These are phyloP conservation scores for Carettochelys insculpta DNA, from an alignment of 2,113 vertebrate genomes.

Conservation along the genomic window DNA sequence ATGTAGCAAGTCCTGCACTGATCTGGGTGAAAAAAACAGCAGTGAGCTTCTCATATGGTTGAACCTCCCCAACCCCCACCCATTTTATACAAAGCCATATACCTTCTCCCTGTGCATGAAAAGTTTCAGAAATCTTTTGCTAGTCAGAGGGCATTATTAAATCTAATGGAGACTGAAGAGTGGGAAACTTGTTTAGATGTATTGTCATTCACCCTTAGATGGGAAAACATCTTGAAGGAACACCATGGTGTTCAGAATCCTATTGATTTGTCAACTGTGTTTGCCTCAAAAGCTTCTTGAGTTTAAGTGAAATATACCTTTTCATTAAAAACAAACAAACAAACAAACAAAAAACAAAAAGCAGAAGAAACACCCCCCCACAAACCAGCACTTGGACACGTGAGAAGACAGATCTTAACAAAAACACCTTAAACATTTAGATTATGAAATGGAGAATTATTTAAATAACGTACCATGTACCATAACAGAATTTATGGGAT, in stretches of 20 bases:
- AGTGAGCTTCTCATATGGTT: neutral
- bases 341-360: too few species aligned
- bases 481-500: neutral
- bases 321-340: neutral
- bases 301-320: conserved; percentile 28
- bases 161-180: neutral
- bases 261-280: conserved; percentile 4
- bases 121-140: neutral
- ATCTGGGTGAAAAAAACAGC: neutral
- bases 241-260: neutral
- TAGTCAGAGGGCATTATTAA: neutral
- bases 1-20: neutral
- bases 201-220: neutral
- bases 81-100: neutral
- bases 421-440: neutral
- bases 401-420: rapidly evolving
- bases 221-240: conserved; percentile 17
- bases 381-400: neutral
- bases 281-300: neutral
- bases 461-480: neutral
- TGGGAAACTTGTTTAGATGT: neutral
- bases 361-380: too few species aligned
- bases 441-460: neutral
- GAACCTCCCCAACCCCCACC: neutral
- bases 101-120: neutral